Conservation (phyloP, 1,140 invertebrate genomes). For the Sarcophaga peregrina region DNA sequence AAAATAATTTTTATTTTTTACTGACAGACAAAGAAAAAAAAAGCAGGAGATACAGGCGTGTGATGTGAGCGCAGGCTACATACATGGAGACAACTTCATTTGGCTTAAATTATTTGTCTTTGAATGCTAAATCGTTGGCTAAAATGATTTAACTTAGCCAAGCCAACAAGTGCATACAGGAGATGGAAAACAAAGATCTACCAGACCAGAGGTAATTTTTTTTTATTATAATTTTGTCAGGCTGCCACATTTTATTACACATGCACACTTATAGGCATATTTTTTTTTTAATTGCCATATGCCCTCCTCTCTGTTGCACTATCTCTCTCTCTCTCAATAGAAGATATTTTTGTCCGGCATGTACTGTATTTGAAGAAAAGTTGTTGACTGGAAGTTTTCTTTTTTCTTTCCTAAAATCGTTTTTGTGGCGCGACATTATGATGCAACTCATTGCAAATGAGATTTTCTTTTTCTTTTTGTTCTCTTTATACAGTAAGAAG, state of each 20-base stretch:
- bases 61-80: neutral
- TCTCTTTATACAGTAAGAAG: neutral
- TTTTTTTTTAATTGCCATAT: neutral
- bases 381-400: neutral
- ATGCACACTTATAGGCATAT: neutral
- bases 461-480: neutral
- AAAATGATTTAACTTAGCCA: neutral
- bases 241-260: neutral
- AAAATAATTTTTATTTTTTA: neutral
- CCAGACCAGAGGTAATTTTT: neutral
- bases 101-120: constrained; percentile 17
- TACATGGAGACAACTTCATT: constrained; percentile 1
- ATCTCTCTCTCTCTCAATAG: neutral
- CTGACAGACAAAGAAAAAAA: neutral
- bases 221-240: neutral
- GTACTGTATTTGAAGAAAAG: neutral
- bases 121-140: constrained; percentile 9
- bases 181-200: neutral
- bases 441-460: constrained; percentile 22
- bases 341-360: neutral
- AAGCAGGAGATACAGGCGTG: neutral
- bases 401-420: neutral
- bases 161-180: neutral
- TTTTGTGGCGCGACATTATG: constrained; percentile 15
- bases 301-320: neutral